Evolutionary conservation across 2,113 vertebrate genomes (phyloP).

Genomic region (Amblyornis subalaris): DNA sequence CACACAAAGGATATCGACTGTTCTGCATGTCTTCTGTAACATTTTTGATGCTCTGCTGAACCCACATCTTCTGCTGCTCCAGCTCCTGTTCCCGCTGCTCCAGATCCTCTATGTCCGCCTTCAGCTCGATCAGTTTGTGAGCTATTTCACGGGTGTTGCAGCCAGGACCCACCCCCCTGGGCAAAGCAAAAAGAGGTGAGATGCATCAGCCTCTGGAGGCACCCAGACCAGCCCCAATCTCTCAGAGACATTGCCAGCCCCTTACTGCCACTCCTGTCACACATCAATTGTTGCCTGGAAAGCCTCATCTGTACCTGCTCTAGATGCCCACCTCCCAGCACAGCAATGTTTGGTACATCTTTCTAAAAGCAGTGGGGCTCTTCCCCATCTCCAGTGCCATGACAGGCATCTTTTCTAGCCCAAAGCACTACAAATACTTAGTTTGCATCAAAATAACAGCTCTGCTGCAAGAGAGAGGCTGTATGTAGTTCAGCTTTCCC

Average conservation of each 20-base stretch:
- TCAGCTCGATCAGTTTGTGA: slow-evolving; percentile 94
- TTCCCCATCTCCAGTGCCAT: neutral
- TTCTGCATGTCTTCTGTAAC: slow-evolving; percentile 96
- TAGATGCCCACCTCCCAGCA: neutral
- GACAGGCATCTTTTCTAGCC: neutral
- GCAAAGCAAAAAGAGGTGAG: neutral
- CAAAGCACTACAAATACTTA: neutral
- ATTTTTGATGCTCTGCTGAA: slow-evolving; percentile 97
- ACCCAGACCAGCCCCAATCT: neutral
- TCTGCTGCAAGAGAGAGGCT: neutral
- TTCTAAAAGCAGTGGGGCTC: neutral
- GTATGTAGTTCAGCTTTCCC: neutral
- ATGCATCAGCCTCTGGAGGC: neutral
- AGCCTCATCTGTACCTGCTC: neutral
- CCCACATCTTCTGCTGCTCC: slow-evolving; percentile 97
- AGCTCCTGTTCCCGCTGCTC: slow-evolving; percentile 89
- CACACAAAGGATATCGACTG: slow-evolving; percentile 90
- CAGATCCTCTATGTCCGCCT: slow-evolving; percentile 93
- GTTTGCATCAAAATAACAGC: neutral
- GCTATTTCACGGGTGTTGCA: slow-evolving; percentile 98
- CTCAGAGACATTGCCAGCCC: neutral
- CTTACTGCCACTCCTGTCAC: neutral
- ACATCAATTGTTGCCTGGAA: accelerated
- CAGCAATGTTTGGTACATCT: neutral
- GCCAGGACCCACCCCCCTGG: slow-evolving; percentile 93